These are phyloP conservation scores for Scleropages formosus DNA, from an alignment of 2,797 vertebrate species.

Conservation along the genomic window DNA sequence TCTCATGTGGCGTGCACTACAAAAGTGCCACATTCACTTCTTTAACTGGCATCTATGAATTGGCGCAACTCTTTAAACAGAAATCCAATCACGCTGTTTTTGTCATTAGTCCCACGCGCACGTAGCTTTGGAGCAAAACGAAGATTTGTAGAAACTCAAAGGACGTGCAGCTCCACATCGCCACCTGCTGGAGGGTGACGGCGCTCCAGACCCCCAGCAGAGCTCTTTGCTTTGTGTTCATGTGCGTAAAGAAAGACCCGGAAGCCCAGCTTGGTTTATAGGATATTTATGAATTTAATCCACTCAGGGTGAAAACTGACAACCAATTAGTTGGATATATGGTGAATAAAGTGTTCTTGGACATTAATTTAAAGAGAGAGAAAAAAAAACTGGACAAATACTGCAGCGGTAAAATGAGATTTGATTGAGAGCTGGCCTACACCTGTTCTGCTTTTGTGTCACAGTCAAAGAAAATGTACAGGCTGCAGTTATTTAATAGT, in stretches of 20 bases:
- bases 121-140: too few species aligned
- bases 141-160: not conserved
- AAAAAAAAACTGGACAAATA: constrained; percentile 9
- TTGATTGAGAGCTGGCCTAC: not conserved
- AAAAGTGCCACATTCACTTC: too few species aligned
- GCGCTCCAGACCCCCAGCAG: too few species aligned
- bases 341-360: too few species aligned
- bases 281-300: constrained; percentile 8
- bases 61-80: too few species aligned
- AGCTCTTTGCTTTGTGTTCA: not conserved
- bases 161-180: not conserved
- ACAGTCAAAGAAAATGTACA: constrained; percentile 16
- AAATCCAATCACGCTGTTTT: too few species aligned
- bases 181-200: constrained; percentile 16
- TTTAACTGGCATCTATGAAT: too few species aligned
- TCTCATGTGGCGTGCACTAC: too few species aligned
- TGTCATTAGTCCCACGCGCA: too few species aligned
- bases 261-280: not conserved
- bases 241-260: not conserved
- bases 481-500: constrained; percentile 2
- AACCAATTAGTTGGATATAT: not conserved
- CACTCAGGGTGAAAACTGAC: too few species aligned
- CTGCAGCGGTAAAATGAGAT: not conserved
- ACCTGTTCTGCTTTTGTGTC: not conserved
- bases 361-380: not conserved